Conservation (phyloP, 2,113 vertebrate genomes). For the Chiloscyllium plagiosum region DNA sequence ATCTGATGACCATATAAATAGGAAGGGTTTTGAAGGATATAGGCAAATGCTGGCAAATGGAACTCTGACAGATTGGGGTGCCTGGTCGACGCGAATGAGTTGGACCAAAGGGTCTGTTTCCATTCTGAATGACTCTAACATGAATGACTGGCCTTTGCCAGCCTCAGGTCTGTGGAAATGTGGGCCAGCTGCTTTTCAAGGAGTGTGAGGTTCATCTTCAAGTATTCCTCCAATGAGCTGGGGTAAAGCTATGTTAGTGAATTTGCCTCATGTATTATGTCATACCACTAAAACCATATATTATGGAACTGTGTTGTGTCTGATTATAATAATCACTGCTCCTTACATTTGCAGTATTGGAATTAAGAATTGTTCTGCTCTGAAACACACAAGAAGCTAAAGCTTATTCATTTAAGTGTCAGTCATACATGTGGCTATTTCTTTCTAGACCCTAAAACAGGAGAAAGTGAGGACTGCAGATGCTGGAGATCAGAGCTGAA, state of each 20-base stretch:
- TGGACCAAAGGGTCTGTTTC: too few relatives aligned
- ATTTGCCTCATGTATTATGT: neutral
- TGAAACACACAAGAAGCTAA: neutral
- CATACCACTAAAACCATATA: neutral
- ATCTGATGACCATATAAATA: too few relatives aligned
- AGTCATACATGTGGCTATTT: neutral
- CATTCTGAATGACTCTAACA: slow-evolving; percentile 49
- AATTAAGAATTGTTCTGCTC: neutral
- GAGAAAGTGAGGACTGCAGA: too few relatives aligned
- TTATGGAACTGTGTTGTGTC: neutral
- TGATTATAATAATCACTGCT: neutral
- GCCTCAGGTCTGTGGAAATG: slow-evolving; percentile 83
- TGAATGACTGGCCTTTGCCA: slow-evolving; percentile 76
- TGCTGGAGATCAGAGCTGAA: too few relatives aligned
- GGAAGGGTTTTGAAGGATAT: too few relatives aligned
- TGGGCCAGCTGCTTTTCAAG: slow-evolving; percentile 78
- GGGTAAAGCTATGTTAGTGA: neutral
- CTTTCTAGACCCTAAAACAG: too few relatives aligned
- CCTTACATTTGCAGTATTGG: neutral
- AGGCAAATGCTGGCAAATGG: too few relatives aligned
- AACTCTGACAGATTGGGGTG: too few relatives aligned
- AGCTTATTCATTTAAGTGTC: neutral
- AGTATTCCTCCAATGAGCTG: slow-evolving; percentile 66
- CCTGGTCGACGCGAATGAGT: too few relatives aligned
- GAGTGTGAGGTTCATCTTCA: slow-evolving; percentile 69